Base-by-base conservation (phyloP, 2,797 vertebrate genomes). In the Danio albolineatus region DNA sequence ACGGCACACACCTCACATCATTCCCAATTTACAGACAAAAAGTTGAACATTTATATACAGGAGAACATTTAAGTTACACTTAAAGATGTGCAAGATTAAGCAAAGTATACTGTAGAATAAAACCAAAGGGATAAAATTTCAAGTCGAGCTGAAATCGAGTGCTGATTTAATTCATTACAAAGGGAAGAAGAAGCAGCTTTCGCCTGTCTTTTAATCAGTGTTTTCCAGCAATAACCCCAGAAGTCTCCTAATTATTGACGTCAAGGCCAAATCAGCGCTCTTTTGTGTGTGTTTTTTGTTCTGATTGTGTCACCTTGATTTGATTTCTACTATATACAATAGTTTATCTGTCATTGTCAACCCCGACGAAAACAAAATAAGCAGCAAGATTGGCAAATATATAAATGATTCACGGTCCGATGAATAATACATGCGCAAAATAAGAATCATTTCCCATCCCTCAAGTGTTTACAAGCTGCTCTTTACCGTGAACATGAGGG, bases 81-180 rank as follows among this genome's bases (percentile, higher is more conserved):
- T 80, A 93, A 90, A 90, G 91, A 95, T 94, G 94, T 94, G 95
- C 93, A 95, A 96, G 93, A 94, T 95, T 92, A 94, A 94, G 93
- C 94, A 94, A 94, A 94, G 93, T 86, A 85, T 90, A 94, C 88
- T 92, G 93, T 93, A 90, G 92, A 94, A 93, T 92, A 94, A 95
- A 93, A 94, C 88, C 86, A 87, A 89, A 85, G 88, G 79, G 84
- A 93, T 95, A 93, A 85, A 92, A 95, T 89, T 92, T 95, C 91
- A 92, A 93, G 91, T 94, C 92, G 91, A 90, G 93, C 90, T 93
- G 92, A 94, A 93, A 91, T 90, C 91, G 92, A 92, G 88, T 95
- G 94, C 91, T 94, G 95, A 76, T 78, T 85, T 28, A 28, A 28
- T 28, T 28, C 28, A 28, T 28, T 28, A 83, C 71, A 80, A 75